phyloP scores from a whole-genome alignment of 2,888 invertebrate genomes.

The Sesia bembeciformis region DNA sequence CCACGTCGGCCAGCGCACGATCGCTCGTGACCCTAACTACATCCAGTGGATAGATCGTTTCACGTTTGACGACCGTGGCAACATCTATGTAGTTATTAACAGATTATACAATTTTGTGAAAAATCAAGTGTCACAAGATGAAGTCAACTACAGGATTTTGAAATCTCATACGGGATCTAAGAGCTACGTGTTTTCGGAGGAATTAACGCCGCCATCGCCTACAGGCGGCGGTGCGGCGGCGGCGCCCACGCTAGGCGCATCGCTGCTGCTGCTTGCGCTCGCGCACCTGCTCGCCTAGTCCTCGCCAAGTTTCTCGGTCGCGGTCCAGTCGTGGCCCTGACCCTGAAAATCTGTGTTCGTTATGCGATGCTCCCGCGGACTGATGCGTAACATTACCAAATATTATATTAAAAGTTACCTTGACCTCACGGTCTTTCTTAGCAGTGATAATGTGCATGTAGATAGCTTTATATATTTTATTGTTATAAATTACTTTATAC shows the following conservation, averaged over 20 bases:
- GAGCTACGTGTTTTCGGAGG: conserved; percentile 77
- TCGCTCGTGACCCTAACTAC: conserved; percentile 78
- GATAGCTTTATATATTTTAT: conserved; percentile 52
- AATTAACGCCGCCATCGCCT: conserved; percentile 21
- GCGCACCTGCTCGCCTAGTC: conserved; percentile 58
- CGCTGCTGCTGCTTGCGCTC: conserved; percentile 39
- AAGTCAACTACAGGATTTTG: conserved; percentile 80
- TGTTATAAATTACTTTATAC: conserved; percentile 12
- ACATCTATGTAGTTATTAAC: conserved; percentile 80
- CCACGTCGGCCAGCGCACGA: conserved; percentile 74
- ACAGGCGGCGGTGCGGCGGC: conserved; percentile 31
- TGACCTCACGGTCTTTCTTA: conserved; percentile 43
- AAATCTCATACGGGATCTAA: conserved; percentile 74
- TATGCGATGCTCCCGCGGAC: conserved; percentile 35
- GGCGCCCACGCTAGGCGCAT: conserved; percentile 33
- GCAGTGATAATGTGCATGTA: conserved; percentile 65
- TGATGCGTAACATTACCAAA: conserved; percentile 66
- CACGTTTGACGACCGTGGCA: conserved; percentile 78
- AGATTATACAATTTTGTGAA: conserved; percentile 78
- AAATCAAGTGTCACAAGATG: conserved; percentile 70
- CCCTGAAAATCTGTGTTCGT: conserved; percentile 31
- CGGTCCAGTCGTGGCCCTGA: conserved; percentile 23
- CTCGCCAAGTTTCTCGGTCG: conserved; percentile 13
- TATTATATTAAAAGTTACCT: conserved; percentile 70
- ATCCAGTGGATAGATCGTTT: conserved; percentile 85